These are phyloP conservation scores for Megalurothrips usitatus DNA, from an alignment of 2,888 invertebrate species.

Conservation along the genomic window DNA sequence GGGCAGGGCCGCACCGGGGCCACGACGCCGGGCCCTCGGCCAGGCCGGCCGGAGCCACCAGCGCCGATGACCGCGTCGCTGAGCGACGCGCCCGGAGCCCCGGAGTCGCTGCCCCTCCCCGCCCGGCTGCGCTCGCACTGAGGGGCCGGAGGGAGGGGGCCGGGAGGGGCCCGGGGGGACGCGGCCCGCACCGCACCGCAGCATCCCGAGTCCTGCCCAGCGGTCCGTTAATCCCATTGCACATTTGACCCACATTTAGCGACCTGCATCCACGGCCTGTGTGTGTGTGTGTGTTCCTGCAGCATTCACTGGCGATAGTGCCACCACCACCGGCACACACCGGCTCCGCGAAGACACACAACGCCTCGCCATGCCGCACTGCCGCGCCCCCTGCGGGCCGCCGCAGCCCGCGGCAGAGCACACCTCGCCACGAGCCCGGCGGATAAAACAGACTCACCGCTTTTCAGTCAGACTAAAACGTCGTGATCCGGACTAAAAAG, in stretches of 20 bases:
- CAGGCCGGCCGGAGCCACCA: too few species aligned
- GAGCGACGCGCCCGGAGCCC: too few species aligned
- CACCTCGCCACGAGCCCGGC: too few species aligned
- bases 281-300: background rate
- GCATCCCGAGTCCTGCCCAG: background rate
- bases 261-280: background rate
- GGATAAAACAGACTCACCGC: too few species aligned
- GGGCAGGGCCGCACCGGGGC: background rate
- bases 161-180: background rate
- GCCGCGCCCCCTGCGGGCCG: background rate
- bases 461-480: too few species aligned
- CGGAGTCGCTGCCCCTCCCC: too few species aligned
- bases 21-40: too few species aligned
- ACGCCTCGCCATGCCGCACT: background rate
- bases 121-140: too few species aligned
- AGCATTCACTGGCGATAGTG: background rate
- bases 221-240: slow-evolving; percentile 22
- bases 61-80: too few species aligned
- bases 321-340: background rate
- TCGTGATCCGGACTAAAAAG: too few species aligned
- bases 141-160: background rate
- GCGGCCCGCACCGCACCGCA: background rate
- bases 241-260: slow-evolving; percentile 24
- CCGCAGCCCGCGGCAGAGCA: too few species aligned
- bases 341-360: background rate